Evolutionary conservation across 2,888 invertebrate genomes (phyloP), one percentile per base, ranked within the genome.

Genomic region (Liposcelis brunnea): DNA sequence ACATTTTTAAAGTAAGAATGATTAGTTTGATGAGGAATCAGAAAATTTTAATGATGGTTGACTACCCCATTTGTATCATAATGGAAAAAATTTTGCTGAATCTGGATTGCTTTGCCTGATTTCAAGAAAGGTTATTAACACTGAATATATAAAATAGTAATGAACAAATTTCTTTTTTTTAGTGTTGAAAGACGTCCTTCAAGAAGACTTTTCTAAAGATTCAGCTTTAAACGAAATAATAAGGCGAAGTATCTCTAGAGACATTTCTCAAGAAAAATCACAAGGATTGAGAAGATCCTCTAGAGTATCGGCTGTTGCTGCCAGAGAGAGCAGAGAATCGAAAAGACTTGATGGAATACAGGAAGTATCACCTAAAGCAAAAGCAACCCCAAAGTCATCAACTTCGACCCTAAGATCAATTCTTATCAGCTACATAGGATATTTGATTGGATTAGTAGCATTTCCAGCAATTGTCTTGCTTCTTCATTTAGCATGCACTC

Each of bases 401-500:
- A 34, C 2, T 34, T 12, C 16, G 2, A 26, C 26, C 8, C 8
- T n/a, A 15, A 5, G 3, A 15, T 38, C 16, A 38, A 12, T n/a
- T 4, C n/a, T 21, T 10, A 15, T 5, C 46, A 48, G 32, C 48
- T 48, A 38, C 43, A 44, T 10, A 42, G 48, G 47, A 12, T 45
- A 47, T 11, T 37, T 49, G 21, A n/a, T 46, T 6, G 12, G 32
- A 4, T 43, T 48, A 8, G 7, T 43, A 2, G 6, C 47, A 10
- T 12, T 46, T 14, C 52, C 50, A 2, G 34, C 44, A 8, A 14
- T 43, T 19, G 48, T 47, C 1, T 31, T 50, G 11, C 40, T 42
- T 11, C 37, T 45, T 26, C 49, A 49, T 18, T 44, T 52, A 11
- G 45, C 49, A 26, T 52, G 50, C 36, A 51, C 48, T 8, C 42